A percentile compares a stretch with the other conserved stretches of the same genome.
These are phyloP conservation scores for Periophthalmus magnuspinnatus DNA, from an alignment of 2,797 vertebrate species.

Conservation along the genomic window DNA sequence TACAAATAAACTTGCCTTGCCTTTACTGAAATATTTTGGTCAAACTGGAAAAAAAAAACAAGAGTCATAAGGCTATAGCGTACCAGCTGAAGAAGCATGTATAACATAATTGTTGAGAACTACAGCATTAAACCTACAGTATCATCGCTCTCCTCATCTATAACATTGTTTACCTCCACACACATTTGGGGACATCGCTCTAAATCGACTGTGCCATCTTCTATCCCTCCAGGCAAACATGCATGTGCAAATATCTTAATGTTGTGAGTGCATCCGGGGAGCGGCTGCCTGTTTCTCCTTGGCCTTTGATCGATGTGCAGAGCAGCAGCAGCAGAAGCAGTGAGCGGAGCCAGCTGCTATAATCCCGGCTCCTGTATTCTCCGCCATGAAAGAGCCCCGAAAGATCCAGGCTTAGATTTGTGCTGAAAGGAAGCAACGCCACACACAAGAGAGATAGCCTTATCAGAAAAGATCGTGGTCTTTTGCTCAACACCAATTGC, in stretches of 20 bases:
- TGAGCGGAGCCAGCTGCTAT: conserved; percentile 4
- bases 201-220: background rate
- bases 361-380: conserved; percentile 24
- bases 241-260: conserved; percentile 1
- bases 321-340: background rate
- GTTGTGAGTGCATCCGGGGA: background rate
- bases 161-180: background rate
- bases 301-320: conserved; percentile 22
- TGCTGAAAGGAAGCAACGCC: conserved; percentile 14
- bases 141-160: background rate
- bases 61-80: no score
- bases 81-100: no score
- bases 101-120: no score
- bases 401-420: conserved; percentile 7
- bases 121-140: no score
- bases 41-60: no score
- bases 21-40: no score
- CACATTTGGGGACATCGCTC: background rate
- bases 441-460: conserved; percentile 7
- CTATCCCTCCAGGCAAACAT: background rate
- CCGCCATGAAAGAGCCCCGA: conserved; percentile 18
- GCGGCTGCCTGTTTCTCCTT: background rate
- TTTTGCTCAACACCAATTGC: conserved; percentile 14
- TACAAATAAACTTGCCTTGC: no score
- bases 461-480: conserved; percentile 23